Evolutionary conservation across 1,140 invertebrate species (phyloP).

Genomic region (Proctacanthus coquilletti): DNA sequence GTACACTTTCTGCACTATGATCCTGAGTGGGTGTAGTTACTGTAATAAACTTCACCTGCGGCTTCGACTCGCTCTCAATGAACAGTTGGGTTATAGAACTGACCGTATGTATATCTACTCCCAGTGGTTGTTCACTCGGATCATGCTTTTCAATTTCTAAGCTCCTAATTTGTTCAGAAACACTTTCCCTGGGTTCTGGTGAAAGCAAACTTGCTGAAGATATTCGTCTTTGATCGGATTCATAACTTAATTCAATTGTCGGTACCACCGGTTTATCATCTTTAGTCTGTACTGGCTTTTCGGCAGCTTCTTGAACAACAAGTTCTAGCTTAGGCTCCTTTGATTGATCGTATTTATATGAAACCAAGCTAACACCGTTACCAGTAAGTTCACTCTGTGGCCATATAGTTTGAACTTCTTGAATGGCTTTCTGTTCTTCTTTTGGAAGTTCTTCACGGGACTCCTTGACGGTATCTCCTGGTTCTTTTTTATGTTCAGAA

Average conservation of each 20-base stretch:
- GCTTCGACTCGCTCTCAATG: constrained; percentile 18
- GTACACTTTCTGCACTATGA: constrained; percentile 15
- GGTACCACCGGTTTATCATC: not conserved
- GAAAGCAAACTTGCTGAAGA: constrained; percentile 1
- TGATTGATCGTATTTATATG: constrained; percentile 1
- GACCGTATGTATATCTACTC: constrained; percentile 15
- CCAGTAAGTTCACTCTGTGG: constrained; percentile 23
- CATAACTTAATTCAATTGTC: constrained; percentile 2
- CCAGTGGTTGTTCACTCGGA: not conserved
- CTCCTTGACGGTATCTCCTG: not conserved
- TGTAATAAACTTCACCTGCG: constrained; percentile 15
- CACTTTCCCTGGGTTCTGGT: constrained; percentile 6
- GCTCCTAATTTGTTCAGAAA: constrained; percentile 6
- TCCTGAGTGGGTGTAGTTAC: constrained; percentile 22
- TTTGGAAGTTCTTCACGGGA: not conserved
- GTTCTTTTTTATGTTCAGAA: constrained; percentile 17
- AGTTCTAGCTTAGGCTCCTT: constrained; percentile 14
- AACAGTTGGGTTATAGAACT: constrained; percentile 27
- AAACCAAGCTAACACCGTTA: constrained; percentile 10
- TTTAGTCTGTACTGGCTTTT: constrained; percentile 1
- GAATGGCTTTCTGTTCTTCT: constrained; percentile 8
- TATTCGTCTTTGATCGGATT: not conserved
- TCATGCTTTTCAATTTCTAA: constrained; percentile 5
- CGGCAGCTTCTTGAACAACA: not conserved
- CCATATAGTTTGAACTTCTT: constrained; percentile 21